These are phyloP conservation scores for Drosophila kikkawai DNA, from an alignment of 1,140 invertebrate species.

Conservation along the genomic window DNA sequence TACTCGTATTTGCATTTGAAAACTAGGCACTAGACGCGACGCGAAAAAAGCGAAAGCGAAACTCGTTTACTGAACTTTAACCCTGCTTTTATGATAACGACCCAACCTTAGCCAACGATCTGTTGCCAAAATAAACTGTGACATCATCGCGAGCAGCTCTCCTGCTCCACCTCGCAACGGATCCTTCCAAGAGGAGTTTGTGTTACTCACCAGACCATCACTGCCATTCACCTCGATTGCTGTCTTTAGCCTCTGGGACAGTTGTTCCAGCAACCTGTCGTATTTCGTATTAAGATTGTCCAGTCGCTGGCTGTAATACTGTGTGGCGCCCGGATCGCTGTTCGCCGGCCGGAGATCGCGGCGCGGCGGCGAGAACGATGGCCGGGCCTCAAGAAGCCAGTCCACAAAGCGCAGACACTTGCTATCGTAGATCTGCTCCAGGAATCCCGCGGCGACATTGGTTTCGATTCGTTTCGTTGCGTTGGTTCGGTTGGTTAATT, in stretches of 20 bases:
- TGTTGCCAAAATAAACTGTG: constrained; percentile 48
- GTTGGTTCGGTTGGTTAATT: constrained; percentile 70
- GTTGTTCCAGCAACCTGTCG: constrained; percentile 89
- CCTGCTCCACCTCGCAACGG: constrained; percentile 38
- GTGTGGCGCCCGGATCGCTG: constrained; percentile 88
- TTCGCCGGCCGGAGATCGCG: constrained; percentile 79
- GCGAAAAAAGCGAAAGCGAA: constrained; percentile 66
- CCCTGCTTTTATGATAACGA: constrained; percentile 26
- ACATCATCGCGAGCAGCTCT: constrained; percentile 18
- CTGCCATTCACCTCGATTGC: constrained; percentile 84
- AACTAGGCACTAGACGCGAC: constrained; percentile 20
- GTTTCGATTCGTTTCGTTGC: constrained; percentile 19
- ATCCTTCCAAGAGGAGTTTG: neutral
- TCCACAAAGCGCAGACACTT: constrained; percentile 94
- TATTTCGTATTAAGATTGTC: constrained; percentile 94
- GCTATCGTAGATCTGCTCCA: constrained; percentile 90
- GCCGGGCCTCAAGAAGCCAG: constrained; percentile 90
- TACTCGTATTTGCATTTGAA: constrained; percentile 58
- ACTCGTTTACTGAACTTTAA: constrained; percentile 71
- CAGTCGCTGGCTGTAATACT: constrained; percentile 91
- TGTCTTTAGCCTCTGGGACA: constrained; percentile 88
- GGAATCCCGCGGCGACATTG: constrained; percentile 22
- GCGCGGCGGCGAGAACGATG: constrained; percentile 83
- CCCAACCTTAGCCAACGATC: constrained; percentile 14
- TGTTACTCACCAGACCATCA: constrained; percentile 88